phyloP scores from a whole-genome alignment of 2,888 invertebrate species.

The Stegana nigrithorax region DNA sequence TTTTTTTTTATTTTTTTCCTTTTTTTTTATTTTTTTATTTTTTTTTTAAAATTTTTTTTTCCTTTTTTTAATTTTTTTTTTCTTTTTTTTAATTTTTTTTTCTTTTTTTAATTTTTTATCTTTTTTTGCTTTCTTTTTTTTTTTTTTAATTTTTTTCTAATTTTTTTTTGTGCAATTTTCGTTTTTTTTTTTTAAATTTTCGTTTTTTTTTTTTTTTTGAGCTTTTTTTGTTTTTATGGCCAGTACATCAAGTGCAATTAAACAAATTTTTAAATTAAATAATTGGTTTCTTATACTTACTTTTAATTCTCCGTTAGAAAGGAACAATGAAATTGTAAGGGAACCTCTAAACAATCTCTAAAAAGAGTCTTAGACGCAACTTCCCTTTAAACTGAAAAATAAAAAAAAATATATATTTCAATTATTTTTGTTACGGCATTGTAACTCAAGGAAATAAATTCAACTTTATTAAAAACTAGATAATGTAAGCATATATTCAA shows the following conservation, averaged over 20 bases:
- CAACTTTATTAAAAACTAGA: too few relatives aligned
- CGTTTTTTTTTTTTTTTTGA: constrained; percentile 28
- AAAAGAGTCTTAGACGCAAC: constrained; percentile 61
- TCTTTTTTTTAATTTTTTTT: constrained; percentile 10
- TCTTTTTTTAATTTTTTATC: constrained; percentile 24
- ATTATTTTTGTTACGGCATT: background rate
- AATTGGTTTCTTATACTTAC: constrained; percentile 50
- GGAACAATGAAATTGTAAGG: constrained; percentile 66
- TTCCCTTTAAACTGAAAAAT: constrained; percentile 64
- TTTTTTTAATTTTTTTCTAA: constrained; percentile 33
- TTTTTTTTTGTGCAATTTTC: constrained; percentile 24
- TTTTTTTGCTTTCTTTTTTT: constrained; percentile 28
- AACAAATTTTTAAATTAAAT: constrained; percentile 13
- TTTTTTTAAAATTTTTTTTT: constrained; percentile 26
- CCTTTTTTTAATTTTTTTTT: constrained; percentile 12
- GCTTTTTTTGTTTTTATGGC: constrained; percentile 24
- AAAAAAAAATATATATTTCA: constrained; percentile 19
- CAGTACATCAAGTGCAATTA: constrained; percentile 17
- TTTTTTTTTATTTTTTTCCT: constrained; percentile 26
- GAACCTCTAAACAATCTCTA: constrained; percentile 62
- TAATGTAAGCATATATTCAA: too few relatives aligned
- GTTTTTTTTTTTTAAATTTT: constrained; percentile 35
- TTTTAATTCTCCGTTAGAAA: constrained; percentile 65
- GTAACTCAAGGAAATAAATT: background rate
- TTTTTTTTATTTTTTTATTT: constrained; percentile 24